Evolutionary conservation across 2,888 invertebrate species (phyloP).

Genomic region (Herminia tarsipennalis): DNA sequence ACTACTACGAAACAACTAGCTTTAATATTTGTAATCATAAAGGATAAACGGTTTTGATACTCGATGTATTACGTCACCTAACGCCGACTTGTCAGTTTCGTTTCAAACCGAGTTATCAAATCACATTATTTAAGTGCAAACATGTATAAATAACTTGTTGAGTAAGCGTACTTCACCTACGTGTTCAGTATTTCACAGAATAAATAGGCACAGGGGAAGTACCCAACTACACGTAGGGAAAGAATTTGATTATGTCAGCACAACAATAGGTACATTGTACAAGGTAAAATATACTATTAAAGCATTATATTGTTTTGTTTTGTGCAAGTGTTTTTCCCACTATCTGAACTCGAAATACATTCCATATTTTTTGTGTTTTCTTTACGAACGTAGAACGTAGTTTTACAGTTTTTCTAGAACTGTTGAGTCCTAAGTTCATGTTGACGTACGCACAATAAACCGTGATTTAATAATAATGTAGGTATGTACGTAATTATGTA

Average conservation of each 20-base stretch:
- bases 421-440: neutral
- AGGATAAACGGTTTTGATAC: slow-evolving; percentile 10
- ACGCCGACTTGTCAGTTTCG: neutral
- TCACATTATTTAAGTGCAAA: slow-evolving; percentile 1
- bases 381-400: slow-evolving; percentile 2
- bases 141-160: slow-evolving; percentile 3
- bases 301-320: slow-evolving; percentile 13
- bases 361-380: slow-evolving; percentile 4
- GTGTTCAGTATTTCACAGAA: slow-evolving; percentile 9
- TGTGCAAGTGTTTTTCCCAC: slow-evolving; percentile 21
- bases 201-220: slow-evolving; percentile 27
- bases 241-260: slow-evolving; percentile 31
- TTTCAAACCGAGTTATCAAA: slow-evolving; percentile 2
- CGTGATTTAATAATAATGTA: slow-evolving; percentile 9
- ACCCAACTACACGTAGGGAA: slow-evolving; percentile 16
- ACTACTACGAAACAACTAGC: slow-evolving; percentile 31
- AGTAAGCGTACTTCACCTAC: neutral
- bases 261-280: slow-evolving; percentile 15
- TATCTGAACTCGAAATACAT: slow-evolving; percentile 7
- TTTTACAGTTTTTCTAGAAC: neutral
- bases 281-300: slow-evolving; percentile 27
- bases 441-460: neutral
- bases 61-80: slow-evolving; percentile 1
- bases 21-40: slow-evolving; percentile 18
- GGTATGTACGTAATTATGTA: slow-evolving; percentile 24